A percentile compares a stretch with the other conserved stretches of the same genome.
Conservation (phyloP, 2,797 vertebrate species). For the Xenentodon cancila region DNA sequence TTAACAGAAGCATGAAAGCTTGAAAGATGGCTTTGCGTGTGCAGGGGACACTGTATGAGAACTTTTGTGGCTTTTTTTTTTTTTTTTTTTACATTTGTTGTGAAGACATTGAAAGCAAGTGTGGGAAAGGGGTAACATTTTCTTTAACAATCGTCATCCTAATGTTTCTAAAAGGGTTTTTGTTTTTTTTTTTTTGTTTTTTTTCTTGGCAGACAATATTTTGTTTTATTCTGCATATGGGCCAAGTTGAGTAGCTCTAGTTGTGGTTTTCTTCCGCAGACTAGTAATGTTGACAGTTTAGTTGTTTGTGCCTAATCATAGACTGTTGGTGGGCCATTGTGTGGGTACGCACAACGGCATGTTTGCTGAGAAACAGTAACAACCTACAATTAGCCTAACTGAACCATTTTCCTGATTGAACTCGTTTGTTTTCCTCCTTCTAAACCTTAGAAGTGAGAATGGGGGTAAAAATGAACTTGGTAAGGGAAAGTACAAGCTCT, state of each 20-base stretch:
- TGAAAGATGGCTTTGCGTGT: constrained; percentile 62
- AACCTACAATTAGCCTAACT: constrained; percentile 73
- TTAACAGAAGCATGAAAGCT: constrained; percentile 48
- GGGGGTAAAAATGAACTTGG: background rate
- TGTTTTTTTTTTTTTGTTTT: too few species aligned
- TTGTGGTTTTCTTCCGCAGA: constrained; percentile 20
- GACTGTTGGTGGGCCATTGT: constrained; percentile 44
- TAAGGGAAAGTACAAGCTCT: too few species aligned
- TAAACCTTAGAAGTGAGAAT: constrained; percentile 43
- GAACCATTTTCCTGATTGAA: constrained; percentile 69
- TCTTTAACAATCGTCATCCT: constrained; percentile 16
- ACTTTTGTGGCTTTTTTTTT: constrained; percentile 26
- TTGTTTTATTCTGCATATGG: constrained; percentile 3
- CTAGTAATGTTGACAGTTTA: constrained; percentile 19
- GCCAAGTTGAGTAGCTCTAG: constrained; percentile 3
- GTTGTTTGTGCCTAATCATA: constrained; percentile 37
- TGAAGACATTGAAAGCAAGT: constrained; percentile 27
- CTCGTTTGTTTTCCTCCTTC: constrained; percentile 68
- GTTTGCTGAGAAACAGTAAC: constrained; percentile 57
- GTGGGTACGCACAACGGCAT: constrained; percentile 51
- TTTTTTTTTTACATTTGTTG: constrained; percentile 26
- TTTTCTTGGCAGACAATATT: constrained; percentile 2
- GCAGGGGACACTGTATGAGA: constrained; percentile 23
- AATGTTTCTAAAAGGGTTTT: background rate
- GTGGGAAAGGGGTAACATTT: constrained; percentile 73